Evolutionary conservation across 37 sponge, comb jelly and placozoan genomes (phyloP), one percentile per base, ranked within the genome.

Genomic region (Crambe crambe): DNA sequence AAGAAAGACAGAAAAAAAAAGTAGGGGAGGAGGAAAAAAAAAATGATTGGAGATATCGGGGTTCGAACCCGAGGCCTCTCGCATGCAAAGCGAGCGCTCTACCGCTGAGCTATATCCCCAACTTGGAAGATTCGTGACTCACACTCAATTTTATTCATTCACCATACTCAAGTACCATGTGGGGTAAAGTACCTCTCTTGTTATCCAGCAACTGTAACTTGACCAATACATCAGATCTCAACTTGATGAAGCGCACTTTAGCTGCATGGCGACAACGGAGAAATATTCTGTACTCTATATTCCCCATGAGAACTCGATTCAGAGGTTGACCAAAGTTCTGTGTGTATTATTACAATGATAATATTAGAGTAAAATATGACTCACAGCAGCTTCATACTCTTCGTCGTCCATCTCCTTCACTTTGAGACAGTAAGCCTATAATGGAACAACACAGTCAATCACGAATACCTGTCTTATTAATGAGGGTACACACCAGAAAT

Each of bases 341-440:
- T 73, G 30, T 18, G 18, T 40, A 70, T 1, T 25, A 60, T 60
- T 23, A 59, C 26, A 42, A 20, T 41, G 35, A 51, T 35, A 35
- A 17, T 68, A 37, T 22, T n/a, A n/a, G n/a, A n/a, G n/a, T 3
- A 1, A 3, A 32, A 31, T 71, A 8, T 73, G 2, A 86, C 94
- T 84, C 37, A 96, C 97, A n/a, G 72, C 64, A 31, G 80, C 83
- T 39, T 90, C 89, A 58, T 88, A 88, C 63, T 97, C 97, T 61
- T 92, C 95, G 71, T 97, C 97, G 82, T 97, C 97, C 92, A 97
- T 89, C 64, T 97, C 97, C 81, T 97, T 97, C 64, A 92, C 90
- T 73, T 97, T 97, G 61, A 97, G 78, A 73, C 97, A 97, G 60
- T 93, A 97, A 2, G 97, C 85, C 96, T 95, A 63, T 15, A 56